Evolutionary conservation across 2,113 vertebrate species (phyloP).

Genomic region (Megaleporinus macrocephalus): DNA sequence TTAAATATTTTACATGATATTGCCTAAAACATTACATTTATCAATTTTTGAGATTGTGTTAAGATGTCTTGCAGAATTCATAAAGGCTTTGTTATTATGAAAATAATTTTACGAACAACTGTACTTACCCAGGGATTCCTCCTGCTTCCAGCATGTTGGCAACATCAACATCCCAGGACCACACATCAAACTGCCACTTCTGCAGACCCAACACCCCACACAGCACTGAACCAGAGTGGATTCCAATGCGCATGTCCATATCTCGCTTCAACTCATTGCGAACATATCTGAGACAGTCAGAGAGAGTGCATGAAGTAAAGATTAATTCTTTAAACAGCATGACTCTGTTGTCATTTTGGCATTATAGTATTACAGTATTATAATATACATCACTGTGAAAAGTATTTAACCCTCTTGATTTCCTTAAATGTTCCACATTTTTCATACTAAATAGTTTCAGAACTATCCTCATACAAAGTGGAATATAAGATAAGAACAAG

Average conservation of each 20-base stretch:
- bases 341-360: neutral
- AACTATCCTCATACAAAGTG: too few species aligned
- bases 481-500: too few species aligned
- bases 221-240: constrained; percentile 79
- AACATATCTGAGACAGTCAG: constrained; percentile 42
- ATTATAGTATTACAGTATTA: too few species aligned
- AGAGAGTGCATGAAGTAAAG: neutral
- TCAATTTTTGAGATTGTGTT: too few species aligned
- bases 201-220: constrained; percentile 79
- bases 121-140: constrained; percentile 75
- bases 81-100: neutral
- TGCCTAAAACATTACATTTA: too few species aligned
- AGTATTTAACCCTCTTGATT: too few species aligned
- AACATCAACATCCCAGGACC: constrained; percentile 78
- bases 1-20: too few species aligned
- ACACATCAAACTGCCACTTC: constrained; percentile 82
- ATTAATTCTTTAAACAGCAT: neutral
- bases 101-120: neutral
- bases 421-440: too few species aligned
- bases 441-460: too few species aligned
- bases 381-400: too few species aligned
- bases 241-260: constrained; percentile 79
- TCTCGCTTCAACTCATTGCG: constrained; percentile 59
- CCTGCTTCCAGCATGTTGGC: constrained; percentile 78
- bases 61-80: too few species aligned